Conservation (phyloP, 2,797 vertebrate species). For the Pseudochirops corinnae region DNA sequence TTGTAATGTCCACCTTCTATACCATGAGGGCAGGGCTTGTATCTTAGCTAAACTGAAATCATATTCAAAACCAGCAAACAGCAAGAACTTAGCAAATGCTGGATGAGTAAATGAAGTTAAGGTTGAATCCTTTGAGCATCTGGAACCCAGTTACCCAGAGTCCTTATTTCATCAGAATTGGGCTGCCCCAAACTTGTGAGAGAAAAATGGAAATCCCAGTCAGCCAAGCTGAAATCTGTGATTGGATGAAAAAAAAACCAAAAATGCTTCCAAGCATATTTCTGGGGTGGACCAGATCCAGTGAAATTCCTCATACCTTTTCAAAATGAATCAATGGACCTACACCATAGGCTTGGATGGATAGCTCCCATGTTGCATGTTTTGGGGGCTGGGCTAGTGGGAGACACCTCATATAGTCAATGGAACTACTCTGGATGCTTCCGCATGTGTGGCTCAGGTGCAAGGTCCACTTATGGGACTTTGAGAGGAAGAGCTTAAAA, state of each 20-base stretch:
- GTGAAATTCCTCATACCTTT: not conserved
- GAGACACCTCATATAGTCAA: not conserved
- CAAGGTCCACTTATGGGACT: not conserved
- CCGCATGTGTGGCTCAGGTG: not conserved
- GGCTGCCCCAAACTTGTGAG: not conserved
- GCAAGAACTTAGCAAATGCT: not conserved
- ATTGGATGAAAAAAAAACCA: constrained; percentile 1
- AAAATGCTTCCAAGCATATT: not conserved
- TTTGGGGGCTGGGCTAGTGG: not conserved
- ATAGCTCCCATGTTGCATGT: not conserved
- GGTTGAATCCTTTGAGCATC: not conserved
- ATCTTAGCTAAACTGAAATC: not conserved
- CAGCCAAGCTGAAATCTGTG: not conserved
- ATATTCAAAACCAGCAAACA: not conserved
- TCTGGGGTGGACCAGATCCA: not conserved
- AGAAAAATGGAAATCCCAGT: constrained; percentile 43
- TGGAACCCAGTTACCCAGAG: not conserved
- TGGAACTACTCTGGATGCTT: not conserved
- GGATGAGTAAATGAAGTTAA: not conserved
- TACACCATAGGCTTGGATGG: not conserved
- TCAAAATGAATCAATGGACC: not conserved
- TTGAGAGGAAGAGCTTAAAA: not conserved
- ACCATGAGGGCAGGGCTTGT: not conserved
- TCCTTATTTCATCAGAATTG: not conserved
- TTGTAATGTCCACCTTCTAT: not conserved